Evolutionary conservation across 2,888 invertebrate genomes (phyloP).

Genomic region (Drosophila niveifrons): DNA sequence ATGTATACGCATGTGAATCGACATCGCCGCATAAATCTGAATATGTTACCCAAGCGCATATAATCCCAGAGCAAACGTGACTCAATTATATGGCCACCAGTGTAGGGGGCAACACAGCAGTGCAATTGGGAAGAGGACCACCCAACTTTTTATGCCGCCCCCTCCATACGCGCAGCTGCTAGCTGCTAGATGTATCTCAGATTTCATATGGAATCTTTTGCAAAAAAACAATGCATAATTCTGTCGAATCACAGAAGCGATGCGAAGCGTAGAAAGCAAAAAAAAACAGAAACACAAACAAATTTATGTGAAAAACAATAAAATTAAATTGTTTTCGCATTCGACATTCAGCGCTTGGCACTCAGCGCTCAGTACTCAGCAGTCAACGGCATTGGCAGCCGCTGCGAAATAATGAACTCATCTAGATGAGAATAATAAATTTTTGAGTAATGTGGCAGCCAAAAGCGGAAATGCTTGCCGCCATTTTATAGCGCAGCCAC

Average conservation of each 20-base stretch:
- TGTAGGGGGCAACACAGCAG: conserved; percentile 8
- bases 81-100: conserved; percentile 74
- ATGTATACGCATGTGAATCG: conserved; percentile 20
- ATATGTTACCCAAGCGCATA: conserved; percentile 60
- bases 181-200: conserved; percentile 42
- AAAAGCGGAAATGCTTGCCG: conserved; percentile 47
- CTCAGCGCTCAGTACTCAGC: conserved; percentile 33
- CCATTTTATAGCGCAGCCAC: conserved; percentile 63
- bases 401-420: conserved; percentile 82
- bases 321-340: conserved; percentile 84
- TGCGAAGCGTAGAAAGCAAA: background rate
- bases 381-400: conserved; percentile 30
- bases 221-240: conserved; percentile 72
- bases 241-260: conserved; percentile 37
- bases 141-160: conserved; percentile 27
- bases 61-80: conserved; percentile 77
- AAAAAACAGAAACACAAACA: conserved; percentile 27
- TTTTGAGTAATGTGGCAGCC: conserved; percentile 61
- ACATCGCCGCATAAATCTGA: conserved; percentile 75
- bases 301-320: conserved; percentile 83
- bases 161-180: conserved; percentile 18
- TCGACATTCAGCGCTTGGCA: conserved; percentile 59
- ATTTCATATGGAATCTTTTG: conserved; percentile 52
- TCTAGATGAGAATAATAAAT: conserved; percentile 81
- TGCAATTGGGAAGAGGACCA: conserved; percentile 21